Conservation (phyloP, 1,140 invertebrate genomes). For the Drosophila kanapiae region DNA sequence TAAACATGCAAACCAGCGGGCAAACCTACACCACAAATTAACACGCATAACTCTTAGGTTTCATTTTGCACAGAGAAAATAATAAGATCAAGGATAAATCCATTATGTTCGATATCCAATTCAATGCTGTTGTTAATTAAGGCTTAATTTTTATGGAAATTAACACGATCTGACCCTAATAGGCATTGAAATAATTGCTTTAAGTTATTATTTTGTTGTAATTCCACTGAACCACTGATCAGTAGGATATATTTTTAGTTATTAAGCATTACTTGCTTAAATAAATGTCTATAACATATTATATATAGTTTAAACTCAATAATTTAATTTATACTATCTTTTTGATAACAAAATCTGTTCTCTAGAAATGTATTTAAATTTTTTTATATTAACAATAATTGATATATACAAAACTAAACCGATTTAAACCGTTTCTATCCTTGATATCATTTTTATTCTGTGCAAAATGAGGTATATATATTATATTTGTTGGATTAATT, state of each 20-base stretch:
- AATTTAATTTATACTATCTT: neutral
- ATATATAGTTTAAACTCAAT: neutral
- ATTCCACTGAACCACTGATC: neutral
- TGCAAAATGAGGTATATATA: neutral
- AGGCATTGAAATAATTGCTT: too few relatives aligned
- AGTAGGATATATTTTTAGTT: neutral
- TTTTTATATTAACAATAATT: neutral
- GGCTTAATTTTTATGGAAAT: neutral
- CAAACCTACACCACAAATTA: constrained; percentile 66
- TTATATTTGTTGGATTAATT: constrained; percentile 11
- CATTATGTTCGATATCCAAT: neutral
- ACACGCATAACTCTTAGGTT: constrained; percentile 35
- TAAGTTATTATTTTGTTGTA: neutral
- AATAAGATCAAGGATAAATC: neutral
- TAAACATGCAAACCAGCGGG: constrained; percentile 69
- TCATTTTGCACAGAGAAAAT: constrained; percentile 30
- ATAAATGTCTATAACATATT: neutral
- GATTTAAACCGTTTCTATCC: too few relatives aligned
- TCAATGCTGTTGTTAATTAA: neutral
- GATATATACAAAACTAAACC: neutral
- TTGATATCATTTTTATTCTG: neutral
- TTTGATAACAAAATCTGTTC: neutral
- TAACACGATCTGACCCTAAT: neutral
- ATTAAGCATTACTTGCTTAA: neutral
- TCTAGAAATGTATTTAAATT: too few relatives aligned